Conservation (phyloP, 2,797 vertebrate genomes). For the Acanthurus tractus region DNA sequence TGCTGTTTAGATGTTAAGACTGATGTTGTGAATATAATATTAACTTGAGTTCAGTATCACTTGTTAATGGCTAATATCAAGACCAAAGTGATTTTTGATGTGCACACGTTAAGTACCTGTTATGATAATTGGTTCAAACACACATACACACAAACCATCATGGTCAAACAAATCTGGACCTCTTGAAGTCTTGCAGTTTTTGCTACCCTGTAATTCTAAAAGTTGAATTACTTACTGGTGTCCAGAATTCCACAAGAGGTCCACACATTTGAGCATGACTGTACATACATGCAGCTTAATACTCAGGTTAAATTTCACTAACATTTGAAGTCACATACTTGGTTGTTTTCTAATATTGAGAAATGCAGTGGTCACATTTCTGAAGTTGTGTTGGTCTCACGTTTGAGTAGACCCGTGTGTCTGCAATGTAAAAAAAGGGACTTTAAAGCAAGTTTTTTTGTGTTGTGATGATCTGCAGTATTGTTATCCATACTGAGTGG, state of each 20-base stretch:
- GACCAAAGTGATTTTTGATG: conserved; percentile 74
- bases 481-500: conserved; percentile 90
- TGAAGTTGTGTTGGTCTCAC: conserved; percentile 73
- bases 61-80: conserved; percentile 50
- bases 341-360: conserved; percentile 71
- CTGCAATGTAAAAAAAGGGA: conserved; percentile 76
- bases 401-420: conserved; percentile 69
- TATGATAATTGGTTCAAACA: conserved; percentile 45
- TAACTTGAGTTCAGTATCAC: conserved; percentile 28
- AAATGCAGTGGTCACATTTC: conserved; percentile 72
- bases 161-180: conserved; percentile 36
- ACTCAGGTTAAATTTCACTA: conserved; percentile 80
- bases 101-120: conserved; percentile 42
- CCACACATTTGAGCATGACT: conserved; percentile 54
- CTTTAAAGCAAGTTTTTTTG: conserved; percentile 81
- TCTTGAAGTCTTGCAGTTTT: conserved; percentile 42
- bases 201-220: conserved; percentile 20
- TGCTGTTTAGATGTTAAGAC: conserved; percentile 28
- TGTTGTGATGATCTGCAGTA: conserved; percentile 89
- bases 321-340: conserved; percentile 71
- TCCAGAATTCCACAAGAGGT: conserved; percentile 40
- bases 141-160: conserved; percentile 23
- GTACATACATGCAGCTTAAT: conserved; percentile 65
- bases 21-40: conserved; percentile 29
- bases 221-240: conserved; percentile 23